Evolutionary conservation across 2,888 invertebrate species (phyloP), one percentile per base, ranked within the genome.

Genomic region (Scaptomyza caliginosa): DNA sequence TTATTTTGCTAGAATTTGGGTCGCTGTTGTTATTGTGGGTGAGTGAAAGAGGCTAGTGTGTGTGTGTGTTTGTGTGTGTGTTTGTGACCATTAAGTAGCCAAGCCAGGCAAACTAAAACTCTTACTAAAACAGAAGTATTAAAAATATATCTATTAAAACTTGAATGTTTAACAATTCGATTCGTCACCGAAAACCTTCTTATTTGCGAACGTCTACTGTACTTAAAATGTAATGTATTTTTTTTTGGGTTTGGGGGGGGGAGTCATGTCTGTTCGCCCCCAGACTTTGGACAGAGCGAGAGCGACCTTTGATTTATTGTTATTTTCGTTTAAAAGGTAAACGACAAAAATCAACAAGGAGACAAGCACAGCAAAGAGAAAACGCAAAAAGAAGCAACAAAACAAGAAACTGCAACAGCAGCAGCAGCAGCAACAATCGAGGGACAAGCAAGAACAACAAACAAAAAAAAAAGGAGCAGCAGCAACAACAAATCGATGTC

Each of bases 281-380:
- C 6, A n/a, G 42, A 63, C 48, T 24, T 28, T 28, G 55, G 45
- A 45, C 49, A 60, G 72, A 71, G 72, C 56, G 54, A 71, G 72
- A 59, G 66, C 66, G 67, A 79, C 77, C 88, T 76, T 86, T 83
- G 82, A 83, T 83, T 83, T 88, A 83, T 83, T 58, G 82, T 86
- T 88, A 88, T 86, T 83, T 87, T 87, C 62, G 86, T 83, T 83
- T 83, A 88, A 83, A 83, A 88, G 84, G 86, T 84, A 83, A 88
- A 86, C 88, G 88, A 87, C 82, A 82, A 82, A 87, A 87, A 81
- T 81, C 79, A 85, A 82, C 79, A 79, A 60, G 58, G 28, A 60
- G 58, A 23, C 72, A 60, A 34, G 26, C 64, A 57, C 60, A 28
- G 26, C 19, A 11, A 52, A 72, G 73, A 56, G 72, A 60, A 59